phyloP scores from a whole-genome alignment of 2,113 vertebrate genomes.

The Bolborhynchus lineola region DNA sequence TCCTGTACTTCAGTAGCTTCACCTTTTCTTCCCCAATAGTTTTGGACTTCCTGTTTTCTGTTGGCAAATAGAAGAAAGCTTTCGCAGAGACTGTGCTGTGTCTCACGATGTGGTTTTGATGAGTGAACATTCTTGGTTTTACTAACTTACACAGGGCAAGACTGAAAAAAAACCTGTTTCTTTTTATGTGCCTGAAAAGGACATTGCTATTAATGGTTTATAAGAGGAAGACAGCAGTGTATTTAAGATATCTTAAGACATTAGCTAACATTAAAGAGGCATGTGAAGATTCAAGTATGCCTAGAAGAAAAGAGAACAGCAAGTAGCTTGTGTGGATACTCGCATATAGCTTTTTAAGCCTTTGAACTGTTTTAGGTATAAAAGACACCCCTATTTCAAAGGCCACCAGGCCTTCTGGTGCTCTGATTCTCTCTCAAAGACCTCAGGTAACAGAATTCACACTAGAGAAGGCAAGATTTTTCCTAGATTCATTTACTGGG shows the following conservation, averaged over 20 bases:
- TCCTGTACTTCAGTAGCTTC: not conserved
- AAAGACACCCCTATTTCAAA: conserved; percentile 52
- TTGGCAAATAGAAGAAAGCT: not conserved
- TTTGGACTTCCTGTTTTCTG: not conserved
- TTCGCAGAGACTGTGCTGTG: not conserved
- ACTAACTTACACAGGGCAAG: not conserved
- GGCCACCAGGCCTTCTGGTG: conserved; percentile 26
- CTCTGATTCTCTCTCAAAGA: not conserved
- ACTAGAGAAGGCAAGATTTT: not conserved
- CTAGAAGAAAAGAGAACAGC: conserved; percentile 57
- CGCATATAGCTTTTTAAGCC: conserved; percentile 2
- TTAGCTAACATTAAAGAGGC: conserved; percentile 54
- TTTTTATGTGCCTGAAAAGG: conserved; percentile 38
- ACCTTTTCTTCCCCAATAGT: not conserved
- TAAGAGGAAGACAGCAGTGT: not conserved
- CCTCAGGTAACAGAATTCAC: conserved; percentile 17
- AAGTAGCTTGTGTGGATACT: not conserved
- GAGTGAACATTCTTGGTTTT: not conserved
- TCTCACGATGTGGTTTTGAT: not conserved
- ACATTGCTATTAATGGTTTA: conserved; percentile 34
- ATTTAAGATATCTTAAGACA: conserved; percentile 46
- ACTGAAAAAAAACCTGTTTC: not conserved
- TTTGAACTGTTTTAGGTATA: conserved; percentile 49
- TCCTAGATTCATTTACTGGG: not conserved
- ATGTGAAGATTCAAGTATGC: conserved; percentile 32